Evolutionary conservation across 2,888 invertebrate genomes (phyloP), one percentile per base, ranked within the genome.

Genomic region (Theodoxus fluviatilis): DNA sequence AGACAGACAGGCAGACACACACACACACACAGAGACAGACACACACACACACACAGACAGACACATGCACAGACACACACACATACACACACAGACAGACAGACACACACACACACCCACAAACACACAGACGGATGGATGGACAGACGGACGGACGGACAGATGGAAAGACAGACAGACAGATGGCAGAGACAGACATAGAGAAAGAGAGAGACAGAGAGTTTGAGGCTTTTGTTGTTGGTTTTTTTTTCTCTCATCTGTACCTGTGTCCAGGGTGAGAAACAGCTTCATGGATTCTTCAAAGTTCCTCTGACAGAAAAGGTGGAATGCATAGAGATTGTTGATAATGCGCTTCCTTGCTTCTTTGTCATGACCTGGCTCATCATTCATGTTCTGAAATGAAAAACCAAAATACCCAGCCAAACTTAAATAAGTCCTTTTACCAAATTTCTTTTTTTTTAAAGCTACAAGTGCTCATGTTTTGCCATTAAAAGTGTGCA

Each of bases 231-330:
- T 31, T 31, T 18, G n/a, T n/a, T n/a, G n/a, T n/a, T n/a, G n/a
- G n/a, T n/a, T n/a, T n/a, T n/a, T n/a, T n/a, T n/a, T 22, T 52
- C 12, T 28, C 69, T 71, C 81, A 90, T 91, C 91, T 3, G 95
- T 96, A 79, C 91, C 91, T 3, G 95, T 96, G 79, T 93, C 93
- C 0, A 98, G 89, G 84, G 94, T 93, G 3, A 92, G 89, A 87
- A 98, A 98, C 83, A 96, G 93, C 69, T 92, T 91, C 94, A 99
- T 95, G 0, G 98, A 94, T 78, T 94, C 93, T 12, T 92, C 90
- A 85, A 95, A 99, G 79, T 93, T 91, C 84, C 94, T 94, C 82
- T 93, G 93, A 68, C 92, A 92, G 87, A 99, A 99, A 12, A 98
- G 89, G 85, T 98, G 94, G 81, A 95, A 92, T 0, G 98, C 99